These are phyloP conservation scores for Cyanistes caeruleus DNA, from an alignment of 2,113 vertebrate species.

Conservation along the genomic window DNA sequence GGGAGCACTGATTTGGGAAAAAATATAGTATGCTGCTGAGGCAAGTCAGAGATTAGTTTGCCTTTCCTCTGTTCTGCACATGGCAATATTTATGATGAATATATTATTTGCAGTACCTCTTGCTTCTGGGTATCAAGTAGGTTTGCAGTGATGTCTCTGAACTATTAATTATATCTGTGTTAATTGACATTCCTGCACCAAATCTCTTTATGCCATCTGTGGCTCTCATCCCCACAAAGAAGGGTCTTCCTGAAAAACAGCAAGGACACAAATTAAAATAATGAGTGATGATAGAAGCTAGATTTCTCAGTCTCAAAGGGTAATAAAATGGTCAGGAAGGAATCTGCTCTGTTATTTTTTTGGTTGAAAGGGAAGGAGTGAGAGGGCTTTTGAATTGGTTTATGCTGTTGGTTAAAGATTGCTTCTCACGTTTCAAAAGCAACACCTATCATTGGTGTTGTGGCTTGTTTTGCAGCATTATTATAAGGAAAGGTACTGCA, in stretches of 20 bases:
- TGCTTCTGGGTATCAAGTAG: background rate
- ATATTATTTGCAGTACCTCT: background rate
- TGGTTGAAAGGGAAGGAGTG: background rate
- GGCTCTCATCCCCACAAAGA: background rate
- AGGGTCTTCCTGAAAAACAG: background rate
- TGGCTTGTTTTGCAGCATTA: background rate
- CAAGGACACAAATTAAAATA: background rate
- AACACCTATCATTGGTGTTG: fast-evolving
- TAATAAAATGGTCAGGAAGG: background rate
- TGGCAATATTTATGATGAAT: background rate
- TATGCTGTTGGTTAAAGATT: background rate
- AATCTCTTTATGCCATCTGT: background rate
- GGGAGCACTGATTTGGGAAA: background rate
- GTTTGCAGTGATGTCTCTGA: background rate
- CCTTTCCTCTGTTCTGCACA: background rate
- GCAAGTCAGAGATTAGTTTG: background rate
- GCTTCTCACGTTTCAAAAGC: background rate
- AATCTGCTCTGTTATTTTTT: background rate
- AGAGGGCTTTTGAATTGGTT: background rate
- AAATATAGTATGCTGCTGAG: background rate
- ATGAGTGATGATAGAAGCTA: fast-evolving
- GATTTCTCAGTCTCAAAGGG: background rate
- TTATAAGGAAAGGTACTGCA: background rate
- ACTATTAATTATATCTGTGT: background rate
- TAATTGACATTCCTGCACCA: background rate